Evolutionary conservation across 2,888 invertebrate species (phyloP), one percentile per base, ranked within the genome.

Genomic region (Schizotus pectinicornis): DNA sequence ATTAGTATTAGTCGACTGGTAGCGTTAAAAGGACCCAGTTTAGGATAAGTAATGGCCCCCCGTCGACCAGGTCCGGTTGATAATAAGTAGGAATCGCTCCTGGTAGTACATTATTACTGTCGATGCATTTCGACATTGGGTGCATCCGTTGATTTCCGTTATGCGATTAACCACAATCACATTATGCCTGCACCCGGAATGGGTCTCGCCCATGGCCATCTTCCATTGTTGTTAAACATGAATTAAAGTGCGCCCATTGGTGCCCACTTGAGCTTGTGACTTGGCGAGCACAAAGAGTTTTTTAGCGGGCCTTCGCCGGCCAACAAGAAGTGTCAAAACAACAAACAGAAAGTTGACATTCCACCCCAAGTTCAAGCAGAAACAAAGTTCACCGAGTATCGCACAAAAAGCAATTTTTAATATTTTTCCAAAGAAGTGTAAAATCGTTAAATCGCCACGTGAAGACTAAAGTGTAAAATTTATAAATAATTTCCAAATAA

Each of bases 31-130:
- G 74, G 77, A 74, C 70, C 74, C 77, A 79, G 78, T 78, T 79
- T 78, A 78, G 78, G 77, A 79, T 77, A 78, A 79, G 74, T 79
- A 79, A 79, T 79, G 77, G 71, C 71, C 69, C 70, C 79, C 77
- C 69, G 76, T 53, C 67, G 76, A 30, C 74, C 67, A 64, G 69
- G 71, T 66, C 71, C 70, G 39, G 14, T 50, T 70, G 70, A 70
- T 69, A 63, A 66, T 65, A 70, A 67, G 62, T 68, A 62, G 63
- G 70, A 67, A 67, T 68, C 68, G 61, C 65, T 67, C 64, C 68
- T 63, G 52, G 64, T 62, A 67, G 69, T 68, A 73, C 71, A 72
- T 70, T 72, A 70, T 71, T 69, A 66, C 62, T 67, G 70, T 71
- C 70, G 73, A 70, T 75, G 77, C 73, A 71, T 71, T 72, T 73